Conservation (phyloP, 2,797 vertebrate genomes). For the Gadopsis bispinosus region DNA sequence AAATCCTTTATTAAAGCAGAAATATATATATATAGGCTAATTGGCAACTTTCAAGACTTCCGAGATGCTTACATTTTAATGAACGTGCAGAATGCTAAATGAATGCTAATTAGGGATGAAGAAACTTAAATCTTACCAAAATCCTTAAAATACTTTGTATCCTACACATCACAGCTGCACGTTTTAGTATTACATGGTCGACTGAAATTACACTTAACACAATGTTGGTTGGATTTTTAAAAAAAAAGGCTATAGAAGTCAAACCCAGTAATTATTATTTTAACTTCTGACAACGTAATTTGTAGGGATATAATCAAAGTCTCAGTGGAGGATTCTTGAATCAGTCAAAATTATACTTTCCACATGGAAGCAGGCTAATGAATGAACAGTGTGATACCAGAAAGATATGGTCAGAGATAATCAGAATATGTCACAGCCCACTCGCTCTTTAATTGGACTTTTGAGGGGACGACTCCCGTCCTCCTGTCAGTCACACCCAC, state of each 20-base stretch:
- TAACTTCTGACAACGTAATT: conserved; percentile 36
- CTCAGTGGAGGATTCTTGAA: conserved; percentile 18
- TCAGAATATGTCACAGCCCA: conserved; percentile 37
- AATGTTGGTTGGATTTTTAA: conserved; percentile 5
- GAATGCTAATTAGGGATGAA: conserved; percentile 54
- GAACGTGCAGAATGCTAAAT: conserved; percentile 47
- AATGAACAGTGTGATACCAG: conserved; percentile 21
- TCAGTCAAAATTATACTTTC: conserved; percentile 14
- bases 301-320: conserved; percentile 45
- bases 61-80: conserved; percentile 49
- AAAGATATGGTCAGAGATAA: conserved; percentile 33
- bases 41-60: conserved; percentile 53
- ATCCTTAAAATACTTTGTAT: conserved; percentile 24
- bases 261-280: conserved; percentile 39
- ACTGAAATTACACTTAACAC: conserved; percentile 25
- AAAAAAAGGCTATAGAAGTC: conserved; percentile 16
- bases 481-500: conserved; percentile 7
- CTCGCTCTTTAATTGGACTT: conserved; percentile 24
- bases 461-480: neutral
- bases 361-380: conserved; percentile 23
- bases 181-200: conserved; percentile 20
- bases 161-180: conserved; percentile 18
- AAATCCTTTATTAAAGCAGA: conserved; percentile 55
- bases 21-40: conserved; percentile 52
- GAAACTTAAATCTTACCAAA: conserved; percentile 28